These are phyloP conservation scores for Drosophila sucinea DNA, from an alignment of 1,140 invertebrate species.

Conservation along the genomic window DNA sequence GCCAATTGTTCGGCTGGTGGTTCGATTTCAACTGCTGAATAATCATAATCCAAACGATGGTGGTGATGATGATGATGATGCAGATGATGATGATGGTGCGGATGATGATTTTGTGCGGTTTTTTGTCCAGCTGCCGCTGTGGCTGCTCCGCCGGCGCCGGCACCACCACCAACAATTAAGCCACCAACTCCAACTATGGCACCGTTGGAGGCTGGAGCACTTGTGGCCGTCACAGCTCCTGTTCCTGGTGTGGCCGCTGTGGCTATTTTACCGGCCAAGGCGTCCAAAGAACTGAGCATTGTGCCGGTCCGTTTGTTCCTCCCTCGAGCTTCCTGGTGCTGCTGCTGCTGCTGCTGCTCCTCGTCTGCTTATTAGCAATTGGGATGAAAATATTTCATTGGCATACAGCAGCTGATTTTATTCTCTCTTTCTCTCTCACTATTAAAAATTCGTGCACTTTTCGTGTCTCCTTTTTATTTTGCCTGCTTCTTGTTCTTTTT, in stretches of 20 bases:
- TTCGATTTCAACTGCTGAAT: constrained; percentile 71
- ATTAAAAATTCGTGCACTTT: too few relatives aligned
- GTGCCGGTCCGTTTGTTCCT: background rate
- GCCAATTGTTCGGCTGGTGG: constrained; percentile 71
- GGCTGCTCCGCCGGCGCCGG: constrained; percentile 1
- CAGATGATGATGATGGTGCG: constrained; percentile 29
- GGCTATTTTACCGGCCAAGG: constrained; percentile 91
- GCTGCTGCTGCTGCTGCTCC: background rate
- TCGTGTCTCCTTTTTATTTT: constrained; percentile 7
- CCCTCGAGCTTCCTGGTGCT: too few relatives aligned
- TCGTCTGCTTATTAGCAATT: background rate
- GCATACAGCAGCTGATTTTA: constrained; percentile 6
- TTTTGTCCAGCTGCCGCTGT: constrained; percentile 48
- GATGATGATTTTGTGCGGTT: constrained; percentile 50
- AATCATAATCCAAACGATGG: constrained; percentile 62
- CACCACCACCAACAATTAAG: background rate
- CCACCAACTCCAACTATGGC: background rate
- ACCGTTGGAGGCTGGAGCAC: background rate
- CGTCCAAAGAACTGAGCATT: constrained; percentile 91
- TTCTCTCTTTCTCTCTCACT: constrained; percentile 6
- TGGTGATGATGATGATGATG: constrained; percentile 61
- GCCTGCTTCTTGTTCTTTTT: constrained; percentile 13
- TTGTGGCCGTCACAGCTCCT: constrained; percentile 53
- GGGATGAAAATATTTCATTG: background rate
- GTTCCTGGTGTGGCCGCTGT: constrained; percentile 84